These are phyloP conservation scores for Cerastoderma edule DNA, from an alignment of 2,888 invertebrate species.

Conservation along the genomic window DNA sequence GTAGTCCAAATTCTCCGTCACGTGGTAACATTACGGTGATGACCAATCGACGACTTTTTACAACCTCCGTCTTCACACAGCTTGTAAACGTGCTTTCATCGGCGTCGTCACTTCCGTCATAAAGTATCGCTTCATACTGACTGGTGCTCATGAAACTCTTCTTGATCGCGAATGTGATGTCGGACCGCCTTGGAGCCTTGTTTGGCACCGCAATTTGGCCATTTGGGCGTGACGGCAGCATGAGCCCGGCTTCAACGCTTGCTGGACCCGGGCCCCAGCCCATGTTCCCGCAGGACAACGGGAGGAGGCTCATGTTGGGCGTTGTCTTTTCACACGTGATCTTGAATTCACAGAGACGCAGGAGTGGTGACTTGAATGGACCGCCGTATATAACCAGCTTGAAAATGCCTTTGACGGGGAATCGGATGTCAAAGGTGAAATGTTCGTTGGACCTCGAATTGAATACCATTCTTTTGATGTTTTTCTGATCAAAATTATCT, in stretches of 20 bases:
- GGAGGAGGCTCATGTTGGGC: conserved; percentile 36
- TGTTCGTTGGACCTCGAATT: conserved; percentile 51
- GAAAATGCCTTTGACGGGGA: conserved; percentile 51
- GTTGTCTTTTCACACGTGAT: conserved; percentile 40
- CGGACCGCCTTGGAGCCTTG: conserved; percentile 24
- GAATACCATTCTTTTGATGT: conserved; percentile 50
- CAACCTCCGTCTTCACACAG: neutral
- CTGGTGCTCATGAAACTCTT: conserved; percentile 15
- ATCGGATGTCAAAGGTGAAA: conserved; percentile 55
- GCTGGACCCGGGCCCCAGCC: conserved; percentile 63
- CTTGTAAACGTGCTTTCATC: conserved; percentile 17
- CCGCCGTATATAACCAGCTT: conserved; percentile 60
- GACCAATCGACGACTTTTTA: conserved; percentile 11
- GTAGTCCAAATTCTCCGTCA: conserved; percentile 52
- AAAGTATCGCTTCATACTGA: conserved; percentile 30
- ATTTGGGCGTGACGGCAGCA: conserved; percentile 55
- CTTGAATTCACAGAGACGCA: conserved; percentile 56
- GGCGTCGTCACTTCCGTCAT: conserved; percentile 4
- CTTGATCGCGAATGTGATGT: conserved; percentile 49
- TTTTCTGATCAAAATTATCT: conserved; percentile 15
- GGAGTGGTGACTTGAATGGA: conserved; percentile 43
- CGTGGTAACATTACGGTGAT: conserved; percentile 28
- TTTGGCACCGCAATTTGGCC: conserved; percentile 48
- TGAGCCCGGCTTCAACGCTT: conserved; percentile 47
- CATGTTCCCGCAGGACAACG: conserved; percentile 45